Evolutionary conservation across 2,113 vertebrate genomes (phyloP).

Genomic region (Fregata magnificens): DNA sequence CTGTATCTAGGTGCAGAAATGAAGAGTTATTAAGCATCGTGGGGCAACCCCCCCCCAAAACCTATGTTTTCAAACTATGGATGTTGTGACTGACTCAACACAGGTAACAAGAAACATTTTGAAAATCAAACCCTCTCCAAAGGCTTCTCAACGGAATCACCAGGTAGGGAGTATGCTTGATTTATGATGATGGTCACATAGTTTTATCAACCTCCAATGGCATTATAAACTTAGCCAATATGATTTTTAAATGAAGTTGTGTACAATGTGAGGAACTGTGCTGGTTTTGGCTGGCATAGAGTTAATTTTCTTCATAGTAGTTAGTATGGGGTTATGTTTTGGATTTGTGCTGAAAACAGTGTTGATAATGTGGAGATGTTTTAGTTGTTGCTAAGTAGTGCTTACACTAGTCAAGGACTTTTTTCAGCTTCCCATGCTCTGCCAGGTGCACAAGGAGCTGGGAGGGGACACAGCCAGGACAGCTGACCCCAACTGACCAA

Average conservation of each 20-base stretch:
- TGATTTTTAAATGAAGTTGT: neutral
- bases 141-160: neutral
- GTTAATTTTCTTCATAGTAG: no score
- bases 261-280: neutral
- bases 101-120: neutral
- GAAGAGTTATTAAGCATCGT: neutral
- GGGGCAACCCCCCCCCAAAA: rapidly evolving
- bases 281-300: no score
- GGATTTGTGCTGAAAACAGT: no score
- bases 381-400: no score
- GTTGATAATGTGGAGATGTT: no score
- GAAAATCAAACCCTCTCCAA: neutral
- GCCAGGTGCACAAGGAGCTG: no score
- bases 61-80: neutral
- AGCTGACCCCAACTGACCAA: no score
- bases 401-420: no score
- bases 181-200: neutral
- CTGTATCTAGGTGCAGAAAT: neutral
- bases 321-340: no score
- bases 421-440: no score
- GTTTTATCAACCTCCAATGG: neutral
- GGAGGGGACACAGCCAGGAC: no score
- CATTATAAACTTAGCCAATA: neutral
- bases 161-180: no score
- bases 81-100: neutral